Percentiles rank a stretch among this genome's conserved stretches.
Evolutionary conservation across 2,888 invertebrate species (phyloP).

Genomic region (Epirrhoe alternata): DNA sequence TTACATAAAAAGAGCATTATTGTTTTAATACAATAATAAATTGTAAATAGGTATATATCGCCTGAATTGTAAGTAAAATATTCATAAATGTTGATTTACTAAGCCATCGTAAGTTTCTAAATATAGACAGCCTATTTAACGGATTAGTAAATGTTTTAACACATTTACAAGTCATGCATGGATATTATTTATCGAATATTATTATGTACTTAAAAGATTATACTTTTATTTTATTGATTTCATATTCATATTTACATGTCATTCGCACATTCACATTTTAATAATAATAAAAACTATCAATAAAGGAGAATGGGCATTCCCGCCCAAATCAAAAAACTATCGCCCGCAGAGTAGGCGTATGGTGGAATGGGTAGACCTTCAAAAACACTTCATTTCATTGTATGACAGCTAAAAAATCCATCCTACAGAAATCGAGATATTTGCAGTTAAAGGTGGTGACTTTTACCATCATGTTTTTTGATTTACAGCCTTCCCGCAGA

Average conservation of each 20-base stretch:
- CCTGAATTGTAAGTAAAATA: not conserved
- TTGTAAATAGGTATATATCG: not conserved
- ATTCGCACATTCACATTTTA: not conserved
- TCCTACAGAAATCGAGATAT: too few species aligned
- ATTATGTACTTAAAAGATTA: not conserved
- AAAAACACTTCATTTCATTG: too few species aligned
- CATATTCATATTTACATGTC: not conserved
- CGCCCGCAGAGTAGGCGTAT: too few species aligned
- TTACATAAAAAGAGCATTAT: constrained; percentile 10
- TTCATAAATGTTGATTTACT: not conserved
- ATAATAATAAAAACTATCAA: too few species aligned
- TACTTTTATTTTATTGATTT: not conserved
- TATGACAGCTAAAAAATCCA: too few species aligned
- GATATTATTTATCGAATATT: not conserved
- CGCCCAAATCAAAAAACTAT: too few species aligned
- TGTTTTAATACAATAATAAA: not conserved
- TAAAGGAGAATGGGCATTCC: too few species aligned
- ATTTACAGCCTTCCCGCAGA: too few species aligned
- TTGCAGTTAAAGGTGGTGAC: too few species aligned
- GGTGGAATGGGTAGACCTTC: too few species aligned
- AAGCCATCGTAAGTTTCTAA: not conserved
- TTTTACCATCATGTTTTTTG: too few species aligned
- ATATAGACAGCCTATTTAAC: not conserved
- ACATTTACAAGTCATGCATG: constrained; percentile 14
- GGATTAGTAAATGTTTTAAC: not conserved